Evolutionary conservation across 2,113 vertebrate genomes (phyloP), one percentile per base, ranked within the genome.

Genomic region (Platysternon megacephalum): DNA sequence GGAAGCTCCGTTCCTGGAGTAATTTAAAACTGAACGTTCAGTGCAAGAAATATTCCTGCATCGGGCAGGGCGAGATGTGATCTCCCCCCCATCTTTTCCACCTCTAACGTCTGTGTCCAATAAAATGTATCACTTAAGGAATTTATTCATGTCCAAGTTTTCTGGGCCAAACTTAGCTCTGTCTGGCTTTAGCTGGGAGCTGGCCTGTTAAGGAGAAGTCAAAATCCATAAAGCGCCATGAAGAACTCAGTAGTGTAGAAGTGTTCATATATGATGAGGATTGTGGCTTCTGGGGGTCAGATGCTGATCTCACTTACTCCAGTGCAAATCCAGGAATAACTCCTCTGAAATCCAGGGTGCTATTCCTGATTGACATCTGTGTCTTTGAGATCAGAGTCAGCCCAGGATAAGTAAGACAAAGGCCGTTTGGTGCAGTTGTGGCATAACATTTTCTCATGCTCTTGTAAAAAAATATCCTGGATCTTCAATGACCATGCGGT

Each of bases 301-400:
- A 95, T 95, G 93, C 39, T 97, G 97, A 96, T 92, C 95, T 97
- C 95, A 97, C 83, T 97, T 96, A 96, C 95, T 96, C 90, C 95
- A 96, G 85, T 91, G 78, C 65, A 96, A 96, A 97, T 95, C 86
- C 85, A 93, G 55, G 17, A 95, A 87, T 91, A 93, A 96, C 85
- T 96, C 84, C 84, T 28, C 56, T 61, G 28, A 32, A 61, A 13
- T 29, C 56, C 56, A 32, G 51, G 86, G 90, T 89, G 21, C 80
- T 96, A 82, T 80, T 96, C 55, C 88, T 90, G 61, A 84, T 95
- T 95, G 90, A 89, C 58, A 91, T 87, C 74, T 87, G 76, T 86
- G 90, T 84, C 48, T 95, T 89, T 86, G 87, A 89, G 86, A 95
- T 95, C 87, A 93, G 61, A 39, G n/a, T 8, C n/a, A 72, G 55